Evolutionary conservation across 2,113 vertebrate genomes (phyloP).

Genomic region (Ia io): DNA sequence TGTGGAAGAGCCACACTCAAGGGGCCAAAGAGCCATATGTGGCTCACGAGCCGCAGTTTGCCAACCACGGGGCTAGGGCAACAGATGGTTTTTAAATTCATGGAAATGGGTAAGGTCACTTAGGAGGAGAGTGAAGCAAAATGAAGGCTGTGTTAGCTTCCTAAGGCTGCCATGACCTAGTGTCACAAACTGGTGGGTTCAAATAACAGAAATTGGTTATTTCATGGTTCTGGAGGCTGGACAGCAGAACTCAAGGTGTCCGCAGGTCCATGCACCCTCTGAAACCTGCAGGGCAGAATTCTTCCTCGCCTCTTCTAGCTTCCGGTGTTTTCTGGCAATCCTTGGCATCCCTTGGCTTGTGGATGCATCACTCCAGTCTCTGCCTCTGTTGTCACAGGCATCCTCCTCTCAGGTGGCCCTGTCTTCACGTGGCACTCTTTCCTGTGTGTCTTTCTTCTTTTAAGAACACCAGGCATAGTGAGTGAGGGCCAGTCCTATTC

Average conservation of each 20-base stretch:
- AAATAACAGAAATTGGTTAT: too few species aligned
- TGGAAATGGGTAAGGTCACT: too few species aligned
- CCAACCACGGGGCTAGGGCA: too few species aligned
- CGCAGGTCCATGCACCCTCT: not conserved
- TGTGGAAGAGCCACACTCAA: too few species aligned
- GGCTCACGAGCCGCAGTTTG: too few species aligned
- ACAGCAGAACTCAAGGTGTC: not conserved
- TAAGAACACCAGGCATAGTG: not conserved
- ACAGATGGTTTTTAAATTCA: not conserved
- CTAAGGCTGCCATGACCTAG: not conserved
- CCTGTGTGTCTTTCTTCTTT: not conserved
- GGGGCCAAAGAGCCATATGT: too few species aligned
- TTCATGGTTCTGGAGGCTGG: not conserved
- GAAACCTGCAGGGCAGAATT: too few species aligned
- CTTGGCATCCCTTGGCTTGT: fast-evolving
- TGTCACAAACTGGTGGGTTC: not conserved
- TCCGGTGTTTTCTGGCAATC: not conserved
- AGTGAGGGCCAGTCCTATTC: not conserved
- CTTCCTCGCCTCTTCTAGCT: not conserved
- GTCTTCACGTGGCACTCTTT: not conserved
- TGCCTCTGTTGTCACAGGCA: not conserved
- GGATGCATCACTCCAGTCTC: not conserved
- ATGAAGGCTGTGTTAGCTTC: fast-evolving
- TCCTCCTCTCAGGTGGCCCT: not conserved
- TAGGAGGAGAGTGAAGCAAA: not conserved